Evolutionary conservation across 2,113 vertebrate genomes (phyloP), one percentile per base, ranked within the genome.

Genomic region (Cricetomys ansorgei): DNA sequence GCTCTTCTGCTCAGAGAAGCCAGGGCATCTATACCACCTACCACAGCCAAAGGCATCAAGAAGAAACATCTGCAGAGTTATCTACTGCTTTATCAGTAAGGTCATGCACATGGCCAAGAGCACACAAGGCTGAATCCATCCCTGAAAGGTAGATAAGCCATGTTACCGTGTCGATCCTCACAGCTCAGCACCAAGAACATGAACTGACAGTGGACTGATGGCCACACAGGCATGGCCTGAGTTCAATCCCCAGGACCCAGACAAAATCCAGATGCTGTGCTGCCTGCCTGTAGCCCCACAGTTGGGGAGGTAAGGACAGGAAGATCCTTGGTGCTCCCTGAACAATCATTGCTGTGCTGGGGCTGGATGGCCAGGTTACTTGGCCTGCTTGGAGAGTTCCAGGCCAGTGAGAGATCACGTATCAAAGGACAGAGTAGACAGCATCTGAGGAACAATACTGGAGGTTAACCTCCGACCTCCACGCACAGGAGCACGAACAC

Each of bases 401-500:
- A 45, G 80, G 25, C 13, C 80, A 64, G 57, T 62, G 4, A 84
- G 40, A 19, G 2, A 19, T 43, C 7, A 6, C 34, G 2, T 48
- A 65, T 65, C 40, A 48, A 34, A 48, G 43, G 17, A 23, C 17
- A 34, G 37, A 23, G 59, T 34, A 48, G 43, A 48, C 29, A 65
- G 59, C 4, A 45, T 10, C 59, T 64, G 27, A 84, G 8, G 29
- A 65, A 37, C 8, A 48, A 65, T 3, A 29, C 8, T 9, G 31
- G 17, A 48, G 10, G 64, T 21, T 29, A 29, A 17, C 43, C 31
- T 10, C 37, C 65, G 45, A 50, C 64, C 7, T 87, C 19, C 34
- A 48, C 64, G 27, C 0, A 0, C 62, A 85, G 27, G 43, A 34
- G 17, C 10, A 23, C 2, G 1, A 17, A 69, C 11, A 53, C 45